phyloP scores from a whole-genome alignment of 1,140 invertebrate species.

The Drosophila nikananu region DNA sequence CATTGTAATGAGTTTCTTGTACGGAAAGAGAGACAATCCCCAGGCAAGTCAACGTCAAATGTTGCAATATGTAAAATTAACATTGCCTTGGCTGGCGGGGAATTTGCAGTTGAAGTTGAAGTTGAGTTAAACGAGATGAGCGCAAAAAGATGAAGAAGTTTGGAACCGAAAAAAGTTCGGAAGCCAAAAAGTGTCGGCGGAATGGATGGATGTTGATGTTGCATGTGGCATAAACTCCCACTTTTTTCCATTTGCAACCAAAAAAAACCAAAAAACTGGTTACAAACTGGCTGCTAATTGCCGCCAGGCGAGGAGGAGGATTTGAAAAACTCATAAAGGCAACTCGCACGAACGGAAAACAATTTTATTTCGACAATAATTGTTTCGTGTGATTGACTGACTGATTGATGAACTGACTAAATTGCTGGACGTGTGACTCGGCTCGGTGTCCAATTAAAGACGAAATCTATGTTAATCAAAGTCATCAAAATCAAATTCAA shows the following conservation, averaged over 20 bases:
- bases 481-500: conserved; percentile 31
- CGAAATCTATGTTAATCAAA: conserved; percentile 76
- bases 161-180: conserved; percentile 21
- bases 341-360: conserved; percentile 40
- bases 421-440: conserved; percentile 33
- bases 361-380: conserved; percentile 45
- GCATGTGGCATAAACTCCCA: conserved; percentile 30
- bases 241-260: conserved; percentile 8
- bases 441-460: conserved; percentile 62
- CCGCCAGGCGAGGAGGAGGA: conserved; percentile 18
- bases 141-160: conserved; percentile 21
- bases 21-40: conserved; percentile 26
- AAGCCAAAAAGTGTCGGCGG: conserved; percentile 29
- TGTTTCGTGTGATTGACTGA: conserved; percentile 45
- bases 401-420: conserved; percentile 71
- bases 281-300: conserved; percentile 72
- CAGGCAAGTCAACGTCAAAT: conserved; percentile 53
- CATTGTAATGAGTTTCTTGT: conserved; percentile 75
- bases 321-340: conserved; percentile 61
- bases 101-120: conserved; percentile 8
- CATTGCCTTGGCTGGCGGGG: conserved; percentile 24
- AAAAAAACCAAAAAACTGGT: conserved; percentile 26
- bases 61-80: conserved; percentile 80
- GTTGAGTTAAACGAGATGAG: background rate
- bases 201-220: conserved; percentile 17